phyloP scores from a whole-genome alignment of 2,888 invertebrate species.

The Dryomyza anilis region DNA sequence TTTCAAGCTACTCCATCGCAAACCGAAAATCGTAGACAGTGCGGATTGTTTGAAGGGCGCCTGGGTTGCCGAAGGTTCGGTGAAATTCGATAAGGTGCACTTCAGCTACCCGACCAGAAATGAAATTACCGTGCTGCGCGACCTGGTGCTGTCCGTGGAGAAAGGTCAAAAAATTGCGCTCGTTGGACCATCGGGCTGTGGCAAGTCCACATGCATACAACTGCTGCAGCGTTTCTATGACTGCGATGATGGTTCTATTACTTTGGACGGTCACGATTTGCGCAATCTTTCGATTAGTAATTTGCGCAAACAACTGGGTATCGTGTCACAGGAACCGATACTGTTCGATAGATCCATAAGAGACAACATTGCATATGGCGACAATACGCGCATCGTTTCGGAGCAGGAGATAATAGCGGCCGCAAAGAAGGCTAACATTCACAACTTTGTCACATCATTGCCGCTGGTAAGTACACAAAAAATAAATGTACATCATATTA shows the following conservation, averaged over 20 bases:
- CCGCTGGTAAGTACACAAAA: conserved; percentile 69
- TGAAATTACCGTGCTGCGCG: conserved; percentile 72
- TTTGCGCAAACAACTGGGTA: conserved; percentile 79
- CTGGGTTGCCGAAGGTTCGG: conserved; percentile 68
- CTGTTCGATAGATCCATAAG: conserved; percentile 86
- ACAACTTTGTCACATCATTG: conserved; percentile 77
- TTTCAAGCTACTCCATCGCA: conserved; percentile 67
- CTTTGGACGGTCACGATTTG: conserved; percentile 65
- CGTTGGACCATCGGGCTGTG: conserved; percentile 84
- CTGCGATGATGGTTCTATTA: conserved; percentile 70
- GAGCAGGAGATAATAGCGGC: conserved; percentile 78
- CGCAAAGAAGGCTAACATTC: conserved; percentile 85
- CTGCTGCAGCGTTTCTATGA: conserved; percentile 86
- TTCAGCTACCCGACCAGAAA: conserved; percentile 81
- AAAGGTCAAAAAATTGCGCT: conserved; percentile 76
- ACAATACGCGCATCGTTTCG: conserved; percentile 69
- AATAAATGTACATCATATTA: no score
- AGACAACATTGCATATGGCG: conserved; percentile 93
- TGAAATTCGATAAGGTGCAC: conserved; percentile 71
- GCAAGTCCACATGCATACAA: conserved; percentile 87
- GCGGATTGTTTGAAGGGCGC: conserved; percentile 42
- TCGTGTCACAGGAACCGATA: conserved; percentile 91
- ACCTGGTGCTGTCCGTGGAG: conserved; percentile 67
- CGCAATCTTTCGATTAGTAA: conserved; percentile 65
- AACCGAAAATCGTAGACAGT: conserved; percentile 67